A percentile compares a stretch with the other conserved stretches of the same genome.
These are phyloP conservation scores for Sphenopsis melanotis DNA, from an alignment of 2,797 vertebrate genomes.

Conservation along the genomic window DNA sequence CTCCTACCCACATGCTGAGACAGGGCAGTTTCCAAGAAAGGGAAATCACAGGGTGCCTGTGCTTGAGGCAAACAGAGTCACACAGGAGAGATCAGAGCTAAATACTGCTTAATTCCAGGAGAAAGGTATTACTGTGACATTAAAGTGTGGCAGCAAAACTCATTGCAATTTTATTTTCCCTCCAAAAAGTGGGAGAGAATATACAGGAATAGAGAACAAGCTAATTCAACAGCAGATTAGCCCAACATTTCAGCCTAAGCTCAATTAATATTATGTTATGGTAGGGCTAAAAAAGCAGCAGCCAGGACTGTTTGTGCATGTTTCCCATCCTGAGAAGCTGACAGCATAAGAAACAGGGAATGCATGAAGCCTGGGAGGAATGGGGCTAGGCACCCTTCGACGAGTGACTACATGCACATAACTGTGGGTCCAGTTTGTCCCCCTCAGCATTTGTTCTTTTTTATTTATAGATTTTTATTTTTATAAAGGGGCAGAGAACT, in stretches of 20 bases:
- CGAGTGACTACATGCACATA: slow-evolving; percentile 49
- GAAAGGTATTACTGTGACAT: neutral
- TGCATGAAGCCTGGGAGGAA: slow-evolving; percentile 40
- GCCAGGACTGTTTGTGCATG: neutral
- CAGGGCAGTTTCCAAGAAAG: slow-evolving; percentile 1
- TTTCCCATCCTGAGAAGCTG: neutral
- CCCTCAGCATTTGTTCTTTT: slow-evolving; percentile 61
- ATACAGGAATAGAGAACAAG: neutral
- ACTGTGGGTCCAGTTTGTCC: slow-evolving; percentile 40
- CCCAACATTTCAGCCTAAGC: neutral
- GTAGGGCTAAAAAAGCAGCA: neutral
- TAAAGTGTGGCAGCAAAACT: neutral
- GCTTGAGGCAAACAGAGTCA: neutral
- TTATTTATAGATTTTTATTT: slow-evolving; percentile 69
- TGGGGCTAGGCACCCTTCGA: slow-evolving; percentile 53
- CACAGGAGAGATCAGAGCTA: neutral
- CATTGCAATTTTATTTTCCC: neutral
- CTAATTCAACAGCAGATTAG: neutral
- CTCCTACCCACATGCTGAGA: slow-evolving; percentile 20
- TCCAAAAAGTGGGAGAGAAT: neutral
- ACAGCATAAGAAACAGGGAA: slow-evolving; percentile 5
- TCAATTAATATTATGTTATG: neutral
- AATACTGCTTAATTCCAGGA: neutral
- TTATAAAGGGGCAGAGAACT: slow-evolving; percentile 46
- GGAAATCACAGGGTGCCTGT: slow-evolving; percentile 25